Evolutionary conservation across 2,797 vertebrate species (phyloP), one percentile per base, ranked within the genome.

Genomic region (Acropternis orthonyx): DNA sequence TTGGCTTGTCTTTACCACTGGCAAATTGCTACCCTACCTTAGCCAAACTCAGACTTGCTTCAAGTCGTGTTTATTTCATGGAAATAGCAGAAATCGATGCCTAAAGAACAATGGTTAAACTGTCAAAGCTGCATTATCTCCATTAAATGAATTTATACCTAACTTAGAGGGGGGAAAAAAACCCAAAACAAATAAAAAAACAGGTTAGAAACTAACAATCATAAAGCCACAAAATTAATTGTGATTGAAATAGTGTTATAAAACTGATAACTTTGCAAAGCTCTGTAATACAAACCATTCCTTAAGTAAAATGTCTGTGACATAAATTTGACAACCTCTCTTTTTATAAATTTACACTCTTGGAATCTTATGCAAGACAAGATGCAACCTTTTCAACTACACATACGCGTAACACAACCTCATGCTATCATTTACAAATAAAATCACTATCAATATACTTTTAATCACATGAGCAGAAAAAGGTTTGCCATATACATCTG

Each of bases 1-100:
- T 96, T 91, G 96, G 94, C 96, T 95, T 96, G 88, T 97, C 96
- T 97, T 96, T 92, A 97, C 92, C 97, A 90, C 95, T 74, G 97
- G 96, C 97, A 98, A 98, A 97, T 89, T 97, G 97, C 94, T 97
- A 83, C 86, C 92, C 97, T 97, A 97, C 97, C 97, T 97, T 97
- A 97, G 97, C 95, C 96, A 97, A 97, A 97, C 97, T 94, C 97
- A 97, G 97, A 98, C 97, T 97, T 98, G 96, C 96, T 97, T 97
- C 97, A 97, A 98, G 96, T 97, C 93, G 4, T 67, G 92, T 95
- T 88, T 97, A 93, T 83, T 97, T 91, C 96, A 77, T 79, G 95
- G 95, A 97, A 96, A 97, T 39, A 97, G 96, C 96, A 97, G 97
- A 98, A 97, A 97, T 96, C 44, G 46, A 95, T 77, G 94, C 81